Evolutionary conservation across 2,797 vertebrate species (phyloP).

Genomic region (Synaphobranchus kaupii): DNA sequence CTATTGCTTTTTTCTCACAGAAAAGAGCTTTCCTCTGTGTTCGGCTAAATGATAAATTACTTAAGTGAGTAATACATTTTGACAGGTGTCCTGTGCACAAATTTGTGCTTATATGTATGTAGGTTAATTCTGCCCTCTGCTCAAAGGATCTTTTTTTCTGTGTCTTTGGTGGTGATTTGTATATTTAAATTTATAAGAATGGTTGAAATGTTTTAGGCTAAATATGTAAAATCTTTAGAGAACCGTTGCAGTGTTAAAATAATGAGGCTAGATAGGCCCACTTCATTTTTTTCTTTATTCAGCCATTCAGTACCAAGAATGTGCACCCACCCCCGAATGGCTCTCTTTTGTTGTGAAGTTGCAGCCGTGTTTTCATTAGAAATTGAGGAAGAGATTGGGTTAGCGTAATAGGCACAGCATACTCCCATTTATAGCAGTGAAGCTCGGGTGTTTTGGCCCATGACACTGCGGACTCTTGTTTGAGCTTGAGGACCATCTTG

Average conservation of each 20-base stretch:
- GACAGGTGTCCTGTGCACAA: too few species aligned
- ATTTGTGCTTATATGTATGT: too few species aligned
- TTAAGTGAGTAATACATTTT: neutral
- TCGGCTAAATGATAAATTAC: too few species aligned
- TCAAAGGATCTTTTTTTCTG: neutral
- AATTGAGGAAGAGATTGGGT: neutral
- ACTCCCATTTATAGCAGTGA: neutral
- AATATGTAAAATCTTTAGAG: neutral
- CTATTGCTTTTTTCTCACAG: too few species aligned
- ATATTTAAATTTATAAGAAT: neutral
- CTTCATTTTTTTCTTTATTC: neutral
- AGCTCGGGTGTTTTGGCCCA: neutral
- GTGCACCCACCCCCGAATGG: neutral
- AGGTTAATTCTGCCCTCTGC: too few species aligned
- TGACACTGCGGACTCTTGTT: neutral
- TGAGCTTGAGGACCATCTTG: neutral
- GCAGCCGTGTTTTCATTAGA: neutral
- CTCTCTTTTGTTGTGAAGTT: neutral
- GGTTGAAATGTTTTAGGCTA: neutral
- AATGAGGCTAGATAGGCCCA: neutral
- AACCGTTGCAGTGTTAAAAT: neutral
- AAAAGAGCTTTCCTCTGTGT: too few species aligned
- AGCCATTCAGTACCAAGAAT: neutral
- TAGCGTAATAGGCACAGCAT: neutral
- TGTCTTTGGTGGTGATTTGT: neutral